These are phyloP conservation scores for Harpagifer antarcticus DNA, from an alignment of 2,797 vertebrate genomes.

Conservation along the genomic window DNA sequence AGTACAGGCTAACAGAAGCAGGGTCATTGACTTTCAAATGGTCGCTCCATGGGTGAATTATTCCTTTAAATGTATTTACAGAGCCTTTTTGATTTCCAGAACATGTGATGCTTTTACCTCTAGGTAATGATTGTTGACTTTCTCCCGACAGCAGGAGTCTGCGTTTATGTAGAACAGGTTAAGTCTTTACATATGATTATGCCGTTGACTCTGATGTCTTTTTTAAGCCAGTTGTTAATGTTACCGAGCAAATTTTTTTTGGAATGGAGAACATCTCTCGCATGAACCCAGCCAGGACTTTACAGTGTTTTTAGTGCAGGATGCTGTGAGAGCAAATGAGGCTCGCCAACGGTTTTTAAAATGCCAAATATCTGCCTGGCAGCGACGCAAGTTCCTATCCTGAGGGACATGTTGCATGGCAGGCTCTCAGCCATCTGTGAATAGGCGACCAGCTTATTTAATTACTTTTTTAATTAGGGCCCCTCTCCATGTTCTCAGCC, in stretches of 20 bases:
- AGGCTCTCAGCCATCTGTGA: slow-evolving; percentile 79
- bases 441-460: slow-evolving; percentile 55
- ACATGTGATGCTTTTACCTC: background rate
- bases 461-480: slow-evolving; percentile 70
- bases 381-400: slow-evolving; percentile 66
- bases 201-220: background rate
- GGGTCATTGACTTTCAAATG: too few species aligned
- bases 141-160: background rate
- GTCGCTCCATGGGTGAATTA: too few species aligned
- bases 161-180: background rate
- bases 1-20: too few species aligned
- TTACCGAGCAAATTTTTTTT: slow-evolving; percentile 2
- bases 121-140: slow-evolving; percentile 2
- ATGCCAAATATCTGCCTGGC: slow-evolving; percentile 77
- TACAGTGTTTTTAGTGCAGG: slow-evolving; percentile 37
- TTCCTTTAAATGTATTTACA: background rate
- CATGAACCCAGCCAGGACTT: background rate
- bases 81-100: background rate
- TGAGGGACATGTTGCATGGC: slow-evolving; percentile 76
- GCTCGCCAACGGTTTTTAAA: slow-evolving; percentile 65
- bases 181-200: slow-evolving; percentile 10
- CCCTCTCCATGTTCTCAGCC: slow-evolving; percentile 41
- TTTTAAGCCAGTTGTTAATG: background rate
- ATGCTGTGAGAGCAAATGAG: slow-evolving; percentile 65
- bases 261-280: background rate